These are phyloP conservation scores for Acrossocheilus wenchowensis DNA, from an alignment of 2,797 vertebrate species.

Conservation along the genomic window DNA sequence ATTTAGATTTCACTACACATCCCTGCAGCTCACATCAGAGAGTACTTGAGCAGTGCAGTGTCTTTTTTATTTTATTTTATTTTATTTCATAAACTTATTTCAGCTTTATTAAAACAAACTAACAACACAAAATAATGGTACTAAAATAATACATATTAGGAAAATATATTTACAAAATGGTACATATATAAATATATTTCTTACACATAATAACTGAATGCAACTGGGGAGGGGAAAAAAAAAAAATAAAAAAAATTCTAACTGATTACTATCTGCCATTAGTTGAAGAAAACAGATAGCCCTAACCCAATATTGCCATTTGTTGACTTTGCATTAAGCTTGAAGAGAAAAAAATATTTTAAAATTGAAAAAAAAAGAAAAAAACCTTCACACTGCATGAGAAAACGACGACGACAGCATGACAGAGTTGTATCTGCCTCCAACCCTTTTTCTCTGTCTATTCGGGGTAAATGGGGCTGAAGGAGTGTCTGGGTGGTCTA, in stretches of 20 bases:
- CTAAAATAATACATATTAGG: not conserved
- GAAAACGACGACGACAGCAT: not conserved
- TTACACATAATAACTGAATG: not conserved
- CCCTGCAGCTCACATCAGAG: not conserved
- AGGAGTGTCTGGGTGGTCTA: slow-evolving; percentile 82
- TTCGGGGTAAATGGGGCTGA: slow-evolving; percentile 65
- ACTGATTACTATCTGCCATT: not conserved
- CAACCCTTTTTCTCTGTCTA: slow-evolving; percentile 21
- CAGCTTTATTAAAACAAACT: not conserved
- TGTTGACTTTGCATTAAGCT: not conserved
- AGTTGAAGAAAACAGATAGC: not conserved
- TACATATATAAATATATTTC: not conserved
- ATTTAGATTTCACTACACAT: slow-evolving; percentile 14
- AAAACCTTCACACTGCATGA: not conserved
- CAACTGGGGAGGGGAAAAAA: not conserved
- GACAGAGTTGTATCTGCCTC: slow-evolving; percentile 49
- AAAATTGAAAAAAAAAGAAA: not conserved
- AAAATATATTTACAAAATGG: no score
- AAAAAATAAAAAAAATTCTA: not conserved
- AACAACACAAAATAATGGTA: not conserved
- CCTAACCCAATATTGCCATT: not conserved
- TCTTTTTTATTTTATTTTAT: not conserved
- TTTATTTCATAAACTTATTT: not conserved
- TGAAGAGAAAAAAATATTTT: not conserved
- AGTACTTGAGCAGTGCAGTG: not conserved